Conservation (phyloP, 2,888 invertebrate genomes). For the Venusia cambrica region DNA sequence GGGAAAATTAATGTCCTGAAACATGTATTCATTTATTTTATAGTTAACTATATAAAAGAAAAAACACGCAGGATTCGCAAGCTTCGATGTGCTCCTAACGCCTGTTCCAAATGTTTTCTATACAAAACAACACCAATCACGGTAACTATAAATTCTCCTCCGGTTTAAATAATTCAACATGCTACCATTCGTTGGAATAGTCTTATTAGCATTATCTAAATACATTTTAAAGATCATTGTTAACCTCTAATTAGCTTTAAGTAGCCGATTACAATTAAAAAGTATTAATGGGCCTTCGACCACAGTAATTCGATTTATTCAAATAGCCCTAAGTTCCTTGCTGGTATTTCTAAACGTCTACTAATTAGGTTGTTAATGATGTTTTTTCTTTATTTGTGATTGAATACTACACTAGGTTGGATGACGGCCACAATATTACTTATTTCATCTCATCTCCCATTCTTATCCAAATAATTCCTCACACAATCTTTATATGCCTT, state of each 20-base stretch:
- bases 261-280: constrained; percentile 20
- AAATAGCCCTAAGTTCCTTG: not conserved
- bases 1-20: no score
- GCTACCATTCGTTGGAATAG: constrained; percentile 10
- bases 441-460: no score
- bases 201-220: constrained; percentile 13
- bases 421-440: no score
- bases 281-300: constrained; percentile 14
- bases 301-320: not conserved
- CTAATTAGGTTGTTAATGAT: no score
- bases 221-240: constrained; percentile 21
- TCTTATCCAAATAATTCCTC: no score
- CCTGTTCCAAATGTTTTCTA: constrained; percentile 2
- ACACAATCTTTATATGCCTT: no score
- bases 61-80: not conserved
- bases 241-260: constrained; percentile 23
- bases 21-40: no score
- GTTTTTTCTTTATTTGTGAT: no score
- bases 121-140: constrained; percentile 2
- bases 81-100: not conserved
- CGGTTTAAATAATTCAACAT: no score
- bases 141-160: no score
- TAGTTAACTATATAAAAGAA: no score
- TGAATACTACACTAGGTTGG: no score
- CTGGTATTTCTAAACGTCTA: not conserved